phyloP scores from a whole-genome alignment of 53 echinoderm and acorn worm genomes.

The Stichopus horrens region DNA sequence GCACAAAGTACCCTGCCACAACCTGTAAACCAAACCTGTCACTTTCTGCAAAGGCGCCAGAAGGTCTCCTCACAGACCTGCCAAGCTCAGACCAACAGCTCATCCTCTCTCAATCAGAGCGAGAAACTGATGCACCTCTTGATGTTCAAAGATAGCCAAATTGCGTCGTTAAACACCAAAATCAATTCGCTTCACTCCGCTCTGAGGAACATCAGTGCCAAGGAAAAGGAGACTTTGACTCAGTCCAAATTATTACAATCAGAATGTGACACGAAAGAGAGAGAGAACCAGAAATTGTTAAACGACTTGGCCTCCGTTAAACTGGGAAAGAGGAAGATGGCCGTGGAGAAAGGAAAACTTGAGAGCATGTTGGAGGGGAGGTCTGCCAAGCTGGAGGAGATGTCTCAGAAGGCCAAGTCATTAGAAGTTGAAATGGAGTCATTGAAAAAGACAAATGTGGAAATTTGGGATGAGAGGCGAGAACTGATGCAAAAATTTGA shows the following conservation, averaged over 20 bases:
- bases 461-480: constrained; percentile 43
- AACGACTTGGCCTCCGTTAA: background rate
- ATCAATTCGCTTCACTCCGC: background rate
- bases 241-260: background rate
- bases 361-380: background rate
- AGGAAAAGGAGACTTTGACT: background rate
- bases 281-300: background rate
- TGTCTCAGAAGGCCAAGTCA: background rate
- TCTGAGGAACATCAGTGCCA: background rate
- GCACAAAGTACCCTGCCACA: background rate
- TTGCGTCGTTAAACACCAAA: background rate
- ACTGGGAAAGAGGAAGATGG: background rate
- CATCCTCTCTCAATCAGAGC: background rate
- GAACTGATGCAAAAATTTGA: constrained; percentile 36
- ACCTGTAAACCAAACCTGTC: background rate
- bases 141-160: constrained; percentile 26
- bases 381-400: background rate
- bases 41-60: background rate
- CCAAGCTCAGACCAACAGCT: background rate
- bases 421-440: constrained; percentile 22
- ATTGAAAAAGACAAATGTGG: constrained; percentile 7
- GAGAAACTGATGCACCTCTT: constrained; percentile 31
- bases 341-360: background rate
- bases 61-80: background rate
- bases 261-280: background rate